Evolutionary conservation across 2,113 vertebrate genomes (phyloP).

Genomic region (Bombycilla garrulus): DNA sequence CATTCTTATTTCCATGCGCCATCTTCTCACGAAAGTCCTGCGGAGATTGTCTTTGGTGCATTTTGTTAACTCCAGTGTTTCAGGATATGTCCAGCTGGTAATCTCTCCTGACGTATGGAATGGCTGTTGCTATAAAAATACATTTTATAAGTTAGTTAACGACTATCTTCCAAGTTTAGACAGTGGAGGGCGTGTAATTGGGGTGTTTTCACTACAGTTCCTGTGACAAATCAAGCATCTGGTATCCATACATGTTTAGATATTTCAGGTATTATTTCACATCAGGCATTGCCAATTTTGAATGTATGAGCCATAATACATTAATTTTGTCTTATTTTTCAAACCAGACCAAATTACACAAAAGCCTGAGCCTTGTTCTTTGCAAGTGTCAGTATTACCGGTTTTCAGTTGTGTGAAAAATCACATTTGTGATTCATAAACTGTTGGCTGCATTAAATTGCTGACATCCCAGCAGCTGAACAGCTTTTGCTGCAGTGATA

Average conservation of each 20-base stretch:
- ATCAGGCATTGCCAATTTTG: neutral
- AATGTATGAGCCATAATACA: neutral
- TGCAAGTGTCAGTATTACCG: neutral
- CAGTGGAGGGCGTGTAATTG: neutral
- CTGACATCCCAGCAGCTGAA: neutral
- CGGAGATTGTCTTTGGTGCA: neutral
- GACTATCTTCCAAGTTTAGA: neutral
- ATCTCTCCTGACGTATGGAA: neutral
- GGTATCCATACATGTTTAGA: neutral
- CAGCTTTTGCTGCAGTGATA: neutral
- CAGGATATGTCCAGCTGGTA: neutral
- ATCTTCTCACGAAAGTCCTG: neutral
- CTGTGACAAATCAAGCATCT: neutral
- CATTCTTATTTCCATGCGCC: neutral
- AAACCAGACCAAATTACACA: neutral
- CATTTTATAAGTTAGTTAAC: neutral
- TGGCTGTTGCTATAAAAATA: neutral
- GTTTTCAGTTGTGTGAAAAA: neutral
- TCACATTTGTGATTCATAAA: neutral
- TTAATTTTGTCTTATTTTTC: neutral
- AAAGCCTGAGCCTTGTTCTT: neutral
- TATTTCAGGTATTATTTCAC: neutral
- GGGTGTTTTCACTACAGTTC: neutral
- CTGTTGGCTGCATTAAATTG: neutral
- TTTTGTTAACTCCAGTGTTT: neutral